Conservation (phyloP, 2,797 vertebrate genomes). For the Xenopus petersii region DNA sequence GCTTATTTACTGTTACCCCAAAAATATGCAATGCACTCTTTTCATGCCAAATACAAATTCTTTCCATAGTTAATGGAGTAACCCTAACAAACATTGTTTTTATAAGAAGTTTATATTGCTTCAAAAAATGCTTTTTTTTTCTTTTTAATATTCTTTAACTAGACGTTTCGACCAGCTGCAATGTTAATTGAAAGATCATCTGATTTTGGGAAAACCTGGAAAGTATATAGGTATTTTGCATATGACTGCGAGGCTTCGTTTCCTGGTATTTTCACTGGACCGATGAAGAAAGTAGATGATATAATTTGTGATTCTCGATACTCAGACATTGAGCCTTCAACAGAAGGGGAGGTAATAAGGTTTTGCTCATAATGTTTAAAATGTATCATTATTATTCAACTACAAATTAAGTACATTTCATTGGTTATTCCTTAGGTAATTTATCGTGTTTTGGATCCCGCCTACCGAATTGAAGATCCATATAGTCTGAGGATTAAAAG, state of each 20-base stretch:
- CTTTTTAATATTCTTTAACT: neutral
- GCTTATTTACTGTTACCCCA: no score
- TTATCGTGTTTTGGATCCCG: conserved; percentile 92
- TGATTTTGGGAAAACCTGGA: conserved; percentile 89
- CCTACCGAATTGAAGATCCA: conserved; percentile 89
- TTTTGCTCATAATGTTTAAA: neutral
- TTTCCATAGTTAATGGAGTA: no score
- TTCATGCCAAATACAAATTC: no score
- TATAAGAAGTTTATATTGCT: no score
- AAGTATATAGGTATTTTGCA: conserved; percentile 92
- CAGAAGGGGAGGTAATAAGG: conserved; percentile 86
- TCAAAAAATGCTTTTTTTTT: no score
- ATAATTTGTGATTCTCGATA: conserved; percentile 94
- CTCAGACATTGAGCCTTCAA: conserved; percentile 95
- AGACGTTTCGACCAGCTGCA: conserved; percentile 93
- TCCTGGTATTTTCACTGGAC: conserved; percentile 76
- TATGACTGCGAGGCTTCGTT: conserved; percentile 92
- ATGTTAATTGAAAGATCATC: conserved; percentile 94
- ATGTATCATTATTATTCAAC: neutral
- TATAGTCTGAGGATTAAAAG: conserved; percentile 94
- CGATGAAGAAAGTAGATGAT: conserved; percentile 93
- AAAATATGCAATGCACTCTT: no score
- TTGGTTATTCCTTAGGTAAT: conserved; percentile 76
- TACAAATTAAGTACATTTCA: neutral
- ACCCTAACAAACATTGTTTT: no score